Evolutionary conservation across 2,113 vertebrate species (phyloP).

Genomic region (Atrichornis clamosus): DNA sequence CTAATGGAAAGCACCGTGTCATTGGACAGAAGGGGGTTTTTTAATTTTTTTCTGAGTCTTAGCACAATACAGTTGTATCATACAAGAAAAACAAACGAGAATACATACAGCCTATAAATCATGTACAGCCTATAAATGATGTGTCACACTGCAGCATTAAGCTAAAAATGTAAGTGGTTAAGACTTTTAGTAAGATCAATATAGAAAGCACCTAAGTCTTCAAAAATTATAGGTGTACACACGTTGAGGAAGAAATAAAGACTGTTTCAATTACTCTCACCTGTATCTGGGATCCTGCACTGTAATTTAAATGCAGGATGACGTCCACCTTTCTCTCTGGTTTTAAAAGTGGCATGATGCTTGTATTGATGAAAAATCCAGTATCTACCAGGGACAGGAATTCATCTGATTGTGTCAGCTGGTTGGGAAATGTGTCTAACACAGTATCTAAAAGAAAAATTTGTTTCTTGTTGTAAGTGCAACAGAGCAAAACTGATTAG

Average conservation of each 20-base stretch:
- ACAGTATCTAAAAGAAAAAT: slow-evolving; percentile 63
- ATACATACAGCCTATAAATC: neutral
- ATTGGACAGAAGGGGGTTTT: neutral
- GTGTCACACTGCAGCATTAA: neutral
- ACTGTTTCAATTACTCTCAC: slow-evolving; percentile 41
- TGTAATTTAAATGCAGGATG: slow-evolving; percentile 80
- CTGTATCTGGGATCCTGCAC: slow-evolving; percentile 71
- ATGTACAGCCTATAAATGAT: neutral
- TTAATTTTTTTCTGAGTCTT: neutral
- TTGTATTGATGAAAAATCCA: slow-evolving; percentile 79
- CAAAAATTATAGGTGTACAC: neutral
- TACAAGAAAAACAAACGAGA: neutral
- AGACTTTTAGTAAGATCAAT: neutral
- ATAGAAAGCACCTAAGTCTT: neutral
- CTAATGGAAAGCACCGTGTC: neutral
- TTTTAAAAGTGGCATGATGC: slow-evolving; percentile 69
- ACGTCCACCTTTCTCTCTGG: slow-evolving; percentile 74
- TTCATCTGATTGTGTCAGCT: slow-evolving; percentile 70
- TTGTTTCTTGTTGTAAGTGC: neutral
- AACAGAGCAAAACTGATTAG: neutral
- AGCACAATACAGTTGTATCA: neutral
- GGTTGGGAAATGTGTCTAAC: slow-evolving; percentile 70
- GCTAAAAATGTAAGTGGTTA: neutral
- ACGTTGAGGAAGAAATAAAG: neutral
- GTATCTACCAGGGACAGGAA: slow-evolving; percentile 74